Conservation (phyloP, 2,113 vertebrate genomes). For the Pseudopodoces humilis region DNA sequence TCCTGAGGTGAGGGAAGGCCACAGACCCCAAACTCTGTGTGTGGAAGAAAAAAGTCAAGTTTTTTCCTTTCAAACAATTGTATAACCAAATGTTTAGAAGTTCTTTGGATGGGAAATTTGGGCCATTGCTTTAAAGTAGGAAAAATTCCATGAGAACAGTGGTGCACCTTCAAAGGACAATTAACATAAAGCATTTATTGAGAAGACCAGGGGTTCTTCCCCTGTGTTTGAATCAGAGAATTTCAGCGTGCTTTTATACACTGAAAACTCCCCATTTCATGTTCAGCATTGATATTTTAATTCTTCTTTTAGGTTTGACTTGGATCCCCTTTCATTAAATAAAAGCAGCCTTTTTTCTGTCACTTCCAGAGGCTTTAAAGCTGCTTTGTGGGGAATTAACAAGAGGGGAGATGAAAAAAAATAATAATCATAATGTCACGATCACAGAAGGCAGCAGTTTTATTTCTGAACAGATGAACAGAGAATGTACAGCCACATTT, state of each 20-base stretch:
- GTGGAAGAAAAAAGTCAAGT: background rate
- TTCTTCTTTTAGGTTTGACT: background rate
- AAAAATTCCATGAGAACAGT: background rate
- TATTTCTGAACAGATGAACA: background rate
- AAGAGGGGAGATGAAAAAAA: background rate
- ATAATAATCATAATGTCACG: background rate
- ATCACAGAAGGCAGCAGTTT: background rate
- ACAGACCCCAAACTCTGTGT: background rate
- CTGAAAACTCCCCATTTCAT: background rate
- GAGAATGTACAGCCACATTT: background rate
- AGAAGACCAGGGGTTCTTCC: background rate
- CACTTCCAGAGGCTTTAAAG: background rate
- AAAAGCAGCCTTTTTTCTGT: background rate
- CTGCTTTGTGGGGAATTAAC: background rate
- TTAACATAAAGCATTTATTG: background rate
- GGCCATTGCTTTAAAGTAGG: background rate
- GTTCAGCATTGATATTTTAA: background rate
- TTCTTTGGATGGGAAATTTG: background rate
- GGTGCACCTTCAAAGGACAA: background rate
- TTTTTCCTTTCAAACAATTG: background rate
- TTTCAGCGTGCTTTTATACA: rapidly evolving
- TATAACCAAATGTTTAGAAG: background rate
- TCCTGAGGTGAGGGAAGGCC: background rate
- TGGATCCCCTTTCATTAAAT: background rate
- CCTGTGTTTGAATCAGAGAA: background rate